A percentile compares a stretch with the other conserved stretches of the same genome.
These are phyloP conservation scores for Prunella fulvescens DNA, from an alignment of 2,113 vertebrate genomes.

Conservation along the genomic window DNA sequence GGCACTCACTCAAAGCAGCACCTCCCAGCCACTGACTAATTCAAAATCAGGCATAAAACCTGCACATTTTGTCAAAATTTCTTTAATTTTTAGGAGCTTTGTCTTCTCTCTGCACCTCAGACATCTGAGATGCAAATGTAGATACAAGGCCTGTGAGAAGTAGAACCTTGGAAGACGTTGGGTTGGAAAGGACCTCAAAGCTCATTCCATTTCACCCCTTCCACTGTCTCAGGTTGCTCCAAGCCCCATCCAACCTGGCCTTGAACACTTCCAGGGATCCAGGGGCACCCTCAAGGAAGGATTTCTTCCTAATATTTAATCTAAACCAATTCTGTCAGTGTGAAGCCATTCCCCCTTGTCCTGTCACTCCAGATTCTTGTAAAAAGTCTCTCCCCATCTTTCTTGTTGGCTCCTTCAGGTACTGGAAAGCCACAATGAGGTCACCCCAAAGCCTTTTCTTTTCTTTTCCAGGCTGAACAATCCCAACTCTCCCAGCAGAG, in stretches of 20 bases:
- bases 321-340: neutral
- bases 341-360: neutral
- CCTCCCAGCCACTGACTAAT: neutral
- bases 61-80: neutral
- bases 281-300: neutral
- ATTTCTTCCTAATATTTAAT: neutral
- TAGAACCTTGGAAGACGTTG: neutral
- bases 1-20: neutral
- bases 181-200: neutral
- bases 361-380: neutral
- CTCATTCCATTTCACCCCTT: neutral
- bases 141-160: neutral
- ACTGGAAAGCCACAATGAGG: neutral
- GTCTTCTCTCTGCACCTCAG: neutral
- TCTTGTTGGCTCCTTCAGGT: neutral
- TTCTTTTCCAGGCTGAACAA: neutral
- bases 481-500: neutral
- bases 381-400: neutral
- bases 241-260: accelerated
- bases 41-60: neutral
- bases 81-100: neutral
- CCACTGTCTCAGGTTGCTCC: accelerated
- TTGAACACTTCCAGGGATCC: neutral
- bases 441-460: neutral
- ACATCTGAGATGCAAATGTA: neutral